These are phyloP conservation scores for Sphinx pinastri DNA, from an alignment of 2,888 invertebrate genomes.

Conservation along the genomic window DNA sequence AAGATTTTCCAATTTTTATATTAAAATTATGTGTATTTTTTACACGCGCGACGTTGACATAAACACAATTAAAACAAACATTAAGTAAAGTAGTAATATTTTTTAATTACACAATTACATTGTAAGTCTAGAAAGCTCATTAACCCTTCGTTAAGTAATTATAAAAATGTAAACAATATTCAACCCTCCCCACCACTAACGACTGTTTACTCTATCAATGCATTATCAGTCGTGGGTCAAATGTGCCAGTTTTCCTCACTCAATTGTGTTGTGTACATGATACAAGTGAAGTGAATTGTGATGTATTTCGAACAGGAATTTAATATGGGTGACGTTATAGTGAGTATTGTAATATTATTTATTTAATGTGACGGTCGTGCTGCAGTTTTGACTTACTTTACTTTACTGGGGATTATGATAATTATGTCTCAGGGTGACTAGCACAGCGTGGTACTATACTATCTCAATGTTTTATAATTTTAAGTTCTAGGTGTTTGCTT, in stretches of 20 bases:
- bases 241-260: constrained; percentile 34
- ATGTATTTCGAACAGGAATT: constrained; percentile 22
- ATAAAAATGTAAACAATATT: neutral
- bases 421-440: too few relatives aligned
- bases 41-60: too few relatives aligned
- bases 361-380: neutral
- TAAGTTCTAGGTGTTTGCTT: too few relatives aligned
- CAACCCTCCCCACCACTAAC: constrained; percentile 39
- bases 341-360: constrained; percentile 44
- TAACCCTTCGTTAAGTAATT: neutral
- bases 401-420: too few relatives aligned
- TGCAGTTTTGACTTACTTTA: neutral
- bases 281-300: constrained; percentile 21
- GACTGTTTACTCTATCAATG: constrained; percentile 34
- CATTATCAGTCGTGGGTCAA: constrained; percentile 32
- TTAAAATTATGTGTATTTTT: too few relatives aligned
- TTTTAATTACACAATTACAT: too few relatives aligned
- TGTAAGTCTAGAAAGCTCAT: neutral
- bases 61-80: too few relatives aligned
- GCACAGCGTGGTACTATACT: too few relatives aligned
- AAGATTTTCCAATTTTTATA: too few relatives aligned
- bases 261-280: constrained; percentile 22
- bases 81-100: too few relatives aligned
- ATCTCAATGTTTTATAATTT: too few relatives aligned
- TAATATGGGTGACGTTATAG: constrained; percentile 58